Conservation (phyloP, 2,888 invertebrate species). For the Thumatha senex region DNA sequence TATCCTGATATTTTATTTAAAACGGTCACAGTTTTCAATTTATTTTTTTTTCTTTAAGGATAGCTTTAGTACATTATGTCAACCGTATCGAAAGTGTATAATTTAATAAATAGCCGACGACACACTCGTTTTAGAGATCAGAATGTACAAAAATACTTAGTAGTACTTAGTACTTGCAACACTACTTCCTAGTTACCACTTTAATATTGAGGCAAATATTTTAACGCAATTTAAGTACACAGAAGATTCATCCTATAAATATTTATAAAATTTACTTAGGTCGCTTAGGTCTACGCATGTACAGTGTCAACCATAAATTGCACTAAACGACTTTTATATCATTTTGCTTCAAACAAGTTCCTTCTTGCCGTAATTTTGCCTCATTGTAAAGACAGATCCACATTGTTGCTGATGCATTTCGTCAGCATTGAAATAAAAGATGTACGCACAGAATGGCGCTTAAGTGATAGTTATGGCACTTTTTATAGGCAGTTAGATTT, state of each 20-base stretch:
- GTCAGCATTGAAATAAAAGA: constrained; percentile 65
- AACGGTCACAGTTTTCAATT: too few species aligned
- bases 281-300: constrained; percentile 22
- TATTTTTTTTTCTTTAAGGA: too few species aligned
- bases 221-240: neutral
- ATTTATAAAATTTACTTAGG: constrained; percentile 47
- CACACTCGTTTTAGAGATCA: too few species aligned
- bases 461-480: constrained; percentile 83
- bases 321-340: constrained; percentile 37
- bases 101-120: too few species aligned
- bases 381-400: constrained; percentile 46
- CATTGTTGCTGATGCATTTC: constrained; percentile 62
- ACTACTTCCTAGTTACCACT: neutral
- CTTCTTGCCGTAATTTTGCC: constrained; percentile 44
- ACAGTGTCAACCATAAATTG: constrained; percentile 57
- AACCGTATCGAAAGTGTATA: too few species aligned
- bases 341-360: constrained; percentile 31
- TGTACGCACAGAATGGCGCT: constrained; percentile 71
- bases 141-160: too few species aligned
- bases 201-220: neutral
- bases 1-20: too few species aligned
- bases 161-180: constrained; percentile 1
- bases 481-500: constrained; percentile 84
- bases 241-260: constrained; percentile 9
- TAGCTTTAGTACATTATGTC: too few species aligned